Conservation (phyloP, 2,113 vertebrate species). For the Chaetura pelagica region DNA sequence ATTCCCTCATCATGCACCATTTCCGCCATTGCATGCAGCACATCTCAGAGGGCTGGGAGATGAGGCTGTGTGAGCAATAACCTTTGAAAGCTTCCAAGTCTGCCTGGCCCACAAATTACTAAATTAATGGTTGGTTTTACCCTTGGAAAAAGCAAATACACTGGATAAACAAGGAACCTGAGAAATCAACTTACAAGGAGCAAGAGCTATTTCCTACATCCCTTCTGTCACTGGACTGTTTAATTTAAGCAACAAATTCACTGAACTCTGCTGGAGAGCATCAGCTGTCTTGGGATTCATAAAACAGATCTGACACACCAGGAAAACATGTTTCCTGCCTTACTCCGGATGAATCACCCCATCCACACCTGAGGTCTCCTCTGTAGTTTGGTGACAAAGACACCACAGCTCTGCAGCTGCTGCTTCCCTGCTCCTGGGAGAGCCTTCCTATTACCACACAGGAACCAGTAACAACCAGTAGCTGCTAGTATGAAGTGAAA, state of each 20-base stretch:
- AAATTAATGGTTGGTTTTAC: not conserved
- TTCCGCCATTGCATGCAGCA: not conserved
- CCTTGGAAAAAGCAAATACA: conserved; percentile 6
- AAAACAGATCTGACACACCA: not conserved
- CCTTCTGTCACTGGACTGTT: not conserved
- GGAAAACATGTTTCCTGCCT: not conserved
- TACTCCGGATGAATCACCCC: not conserved
- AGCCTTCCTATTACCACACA: not conserved
- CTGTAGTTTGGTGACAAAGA: not conserved
- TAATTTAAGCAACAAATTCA: not conserved
- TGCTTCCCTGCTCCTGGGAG: not conserved
- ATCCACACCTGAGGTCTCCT: not conserved
- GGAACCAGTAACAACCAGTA: not conserved
- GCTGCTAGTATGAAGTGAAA: not conserved
- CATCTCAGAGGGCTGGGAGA: not conserved
- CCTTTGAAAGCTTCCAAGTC: conserved; percentile 4
- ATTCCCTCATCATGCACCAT: conserved; percentile 1
- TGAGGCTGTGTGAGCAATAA: not conserved
- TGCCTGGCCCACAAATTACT: not conserved
- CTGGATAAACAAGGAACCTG: not conserved
- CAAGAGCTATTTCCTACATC: not conserved
- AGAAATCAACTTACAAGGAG: not conserved
- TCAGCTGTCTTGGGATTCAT: not conserved
- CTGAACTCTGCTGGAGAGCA: not conserved
- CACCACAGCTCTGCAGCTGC: not conserved